Conservation (phyloP, 2,888 invertebrate genomes). For the Ommatoiulus sabulosus region DNA sequence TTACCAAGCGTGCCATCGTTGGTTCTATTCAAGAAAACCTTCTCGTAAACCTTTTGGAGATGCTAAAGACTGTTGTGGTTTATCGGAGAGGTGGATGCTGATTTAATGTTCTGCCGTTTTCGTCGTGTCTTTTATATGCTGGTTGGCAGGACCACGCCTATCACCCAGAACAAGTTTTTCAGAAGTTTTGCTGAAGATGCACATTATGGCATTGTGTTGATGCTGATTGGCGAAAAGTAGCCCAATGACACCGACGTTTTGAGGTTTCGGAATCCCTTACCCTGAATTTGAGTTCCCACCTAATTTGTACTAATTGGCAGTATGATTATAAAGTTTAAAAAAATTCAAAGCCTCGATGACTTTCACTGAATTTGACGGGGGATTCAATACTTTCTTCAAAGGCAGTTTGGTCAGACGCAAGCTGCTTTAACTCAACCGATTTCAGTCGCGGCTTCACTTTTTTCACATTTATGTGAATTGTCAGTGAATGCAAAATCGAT, state of each 20-base stretch:
- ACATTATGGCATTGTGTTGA: slow-evolving; percentile 18
- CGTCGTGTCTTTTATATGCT: background rate
- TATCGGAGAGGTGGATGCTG: background rate
- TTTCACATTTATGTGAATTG: background rate
- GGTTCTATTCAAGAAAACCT: background rate
- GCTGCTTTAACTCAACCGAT: background rate
- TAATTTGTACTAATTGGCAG: slow-evolving; percentile 13
- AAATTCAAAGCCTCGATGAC: background rate
- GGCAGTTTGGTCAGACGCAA: background rate
- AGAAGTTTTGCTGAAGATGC: background rate
- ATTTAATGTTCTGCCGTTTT: background rate
- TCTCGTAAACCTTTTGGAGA: background rate
- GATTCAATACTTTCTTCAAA: background rate
- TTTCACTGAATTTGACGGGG: background rate
- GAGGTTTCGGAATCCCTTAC: slow-evolving; percentile 17
- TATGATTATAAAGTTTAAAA: background rate
- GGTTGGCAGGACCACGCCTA: background rate
- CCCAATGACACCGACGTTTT: background rate
- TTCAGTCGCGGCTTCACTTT: background rate
- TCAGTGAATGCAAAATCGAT: background rate
- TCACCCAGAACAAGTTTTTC: background rate
- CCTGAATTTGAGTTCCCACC: background rate
- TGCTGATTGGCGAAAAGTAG: slow-evolving; percentile 21
- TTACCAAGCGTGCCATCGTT: slow-evolving; percentile 27
- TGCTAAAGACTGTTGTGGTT: background rate